Evolutionary conservation across 2,888 invertebrate genomes (phyloP), one percentile per base, ranked within the genome.

Genomic region (Dynastes tityus): DNA sequence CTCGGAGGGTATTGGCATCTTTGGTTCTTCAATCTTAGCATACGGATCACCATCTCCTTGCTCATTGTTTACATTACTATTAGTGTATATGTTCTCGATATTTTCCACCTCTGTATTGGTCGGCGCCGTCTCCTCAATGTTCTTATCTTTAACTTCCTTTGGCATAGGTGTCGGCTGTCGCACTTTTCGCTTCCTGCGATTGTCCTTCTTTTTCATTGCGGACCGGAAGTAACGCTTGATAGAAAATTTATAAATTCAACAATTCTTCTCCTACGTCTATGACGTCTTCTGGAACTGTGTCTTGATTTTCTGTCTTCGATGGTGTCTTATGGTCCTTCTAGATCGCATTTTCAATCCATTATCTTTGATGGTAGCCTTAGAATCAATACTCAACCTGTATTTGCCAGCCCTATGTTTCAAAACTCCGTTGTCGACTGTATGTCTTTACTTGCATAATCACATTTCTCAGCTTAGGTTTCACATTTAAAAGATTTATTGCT

Each of bases 381-480:
- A 3, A 40, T 58, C 61, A 2, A 73, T 22, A 8, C 2, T 11
- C 58, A 73, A 61, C 58, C 58, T 77, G 27, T 80, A 80, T 76
- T 79, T 80, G 8, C 82, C 82, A 2, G 82, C 81, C 29, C 73
- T 78, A 16, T 80, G 80, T 9, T 70, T 68, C 49, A 82, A 61
- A n/a, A 81, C 49, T 9, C 82, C 82, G n/a, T 65, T 76, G 1
- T 81, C 74, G 1, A 82, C 74, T 22, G 80, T 82, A 63, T 82
- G 80, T 32, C 76, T 80, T 67, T 16, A 80, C 80, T 63, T 80
- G 77, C 79, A 81, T 79, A 13, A 79, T 80, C 3, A 83, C 80
- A 76, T 82, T 82, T 16, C 81, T 76, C 0, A 81, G 81, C 67
- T 74, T 80, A 6, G 80, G 79, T 1, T 63, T 49, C 9, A 76